These are phyloP conservation scores for Meandrusa payeni DNA, from an alignment of 2,888 invertebrate species.

Conservation along the genomic window DNA sequence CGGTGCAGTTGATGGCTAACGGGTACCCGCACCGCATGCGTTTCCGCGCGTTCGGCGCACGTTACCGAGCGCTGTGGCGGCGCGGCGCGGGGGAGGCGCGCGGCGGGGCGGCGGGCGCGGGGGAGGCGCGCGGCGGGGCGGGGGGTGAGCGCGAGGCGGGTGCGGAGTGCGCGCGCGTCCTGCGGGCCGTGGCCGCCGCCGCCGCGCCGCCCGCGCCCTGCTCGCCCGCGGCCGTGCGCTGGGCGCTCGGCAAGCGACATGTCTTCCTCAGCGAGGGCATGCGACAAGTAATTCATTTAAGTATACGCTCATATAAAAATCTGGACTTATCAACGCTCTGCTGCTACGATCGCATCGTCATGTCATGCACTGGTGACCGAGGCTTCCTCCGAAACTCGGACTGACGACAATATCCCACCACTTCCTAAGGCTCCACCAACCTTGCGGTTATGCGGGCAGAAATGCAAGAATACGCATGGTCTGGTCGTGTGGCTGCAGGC, in stretches of 20 bases:
- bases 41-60: conserved; percentile 93
- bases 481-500: too few relatives aligned
- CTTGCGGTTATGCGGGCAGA: too few relatives aligned
- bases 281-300: conserved; percentile 91
- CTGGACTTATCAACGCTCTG: too few relatives aligned
- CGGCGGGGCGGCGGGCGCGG: conserved; percentile 86
- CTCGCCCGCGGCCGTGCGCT: conserved; percentile 83
- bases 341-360: too few relatives aligned
- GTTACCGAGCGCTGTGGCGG: conserved; percentile 93
- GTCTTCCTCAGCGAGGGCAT: conserved; percentile 97
- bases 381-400: too few relatives aligned
- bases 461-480: too few relatives aligned
- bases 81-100: conserved; percentile 86
- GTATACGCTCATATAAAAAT: too few relatives aligned
- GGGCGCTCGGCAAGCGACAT: conserved; percentile 96
- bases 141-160: conserved; percentile 78
- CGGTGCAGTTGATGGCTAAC: conserved; percentile 96
- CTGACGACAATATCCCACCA: too few relatives aligned
- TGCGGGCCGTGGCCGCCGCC: conserved; percentile 88
- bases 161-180: conserved; percentile 85
- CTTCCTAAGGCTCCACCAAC: too few relatives aligned
- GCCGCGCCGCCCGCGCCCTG: conserved; percentile 89
- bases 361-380: too few relatives aligned
- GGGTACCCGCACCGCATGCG: conserved; percentile 97
- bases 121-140: conserved; percentile 85